Percentiles rank a stretch among this genome's conserved stretches.
Conservation (phyloP, 2,888 invertebrate genomes). For the Lucinisca nassula region DNA sequence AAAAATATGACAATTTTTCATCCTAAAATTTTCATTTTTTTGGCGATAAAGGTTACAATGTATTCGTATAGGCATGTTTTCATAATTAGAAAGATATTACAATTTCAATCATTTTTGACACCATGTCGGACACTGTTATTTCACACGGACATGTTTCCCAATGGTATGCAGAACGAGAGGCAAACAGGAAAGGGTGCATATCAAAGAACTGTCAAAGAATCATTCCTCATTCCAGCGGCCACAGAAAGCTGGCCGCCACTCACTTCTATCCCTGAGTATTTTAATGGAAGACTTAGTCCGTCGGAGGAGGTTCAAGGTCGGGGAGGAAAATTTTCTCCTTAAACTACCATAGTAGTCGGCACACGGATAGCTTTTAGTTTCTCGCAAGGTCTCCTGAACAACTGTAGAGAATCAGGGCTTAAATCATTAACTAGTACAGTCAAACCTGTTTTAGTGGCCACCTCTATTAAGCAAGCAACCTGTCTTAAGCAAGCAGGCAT, state of each 20-base stretch:
- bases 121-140: too few relatives aligned
- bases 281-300: slow-evolving; percentile 69
- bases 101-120: too few relatives aligned
- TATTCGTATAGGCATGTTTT: too few relatives aligned
- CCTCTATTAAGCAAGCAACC: too few relatives aligned
- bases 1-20: too few relatives aligned
- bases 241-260: slow-evolving; percentile 28
- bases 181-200: background rate
- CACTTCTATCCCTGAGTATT: slow-evolving; percentile 68
- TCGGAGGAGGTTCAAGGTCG: slow-evolving; percentile 55
- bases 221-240: slow-evolving; percentile 10
- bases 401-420: background rate
- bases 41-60: too few relatives aligned
- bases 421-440: background rate
- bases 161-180: too few relatives aligned
- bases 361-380: slow-evolving; percentile 61
- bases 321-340: slow-evolving; percentile 55
- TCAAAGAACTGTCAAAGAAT: background rate
- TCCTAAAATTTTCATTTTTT: too few relatives aligned
- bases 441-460: background rate
- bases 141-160: too few relatives aligned
- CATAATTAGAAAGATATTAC: too few relatives aligned
- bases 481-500: too few relatives aligned
- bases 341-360: slow-evolving; percentile 18
- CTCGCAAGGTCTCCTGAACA: slow-evolving; percentile 41